Conservation (phyloP, 1,140 invertebrate genomes). For the Atta cephalotes region DNA sequence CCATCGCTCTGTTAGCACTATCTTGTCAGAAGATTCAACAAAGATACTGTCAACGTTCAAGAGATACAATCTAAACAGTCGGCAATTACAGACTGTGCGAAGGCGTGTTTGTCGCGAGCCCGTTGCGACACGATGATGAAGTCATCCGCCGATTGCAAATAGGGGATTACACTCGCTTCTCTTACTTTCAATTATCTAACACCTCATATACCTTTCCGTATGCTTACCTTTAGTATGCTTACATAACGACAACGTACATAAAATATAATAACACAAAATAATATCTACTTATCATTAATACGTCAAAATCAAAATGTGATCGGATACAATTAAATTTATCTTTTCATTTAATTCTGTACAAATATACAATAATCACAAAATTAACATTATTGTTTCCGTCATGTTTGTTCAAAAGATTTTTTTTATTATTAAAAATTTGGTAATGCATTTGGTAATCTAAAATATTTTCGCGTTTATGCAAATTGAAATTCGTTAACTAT, state of each 20-base stretch:
- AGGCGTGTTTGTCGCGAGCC: conserved; percentile 28
- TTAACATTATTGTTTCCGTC: background rate
- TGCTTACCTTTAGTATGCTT: background rate
- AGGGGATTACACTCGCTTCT: conserved; percentile 30
- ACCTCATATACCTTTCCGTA: conserved; percentile 2
- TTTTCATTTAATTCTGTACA: background rate
- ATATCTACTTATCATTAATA: background rate
- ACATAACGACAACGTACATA: background rate
- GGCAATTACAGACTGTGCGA: conserved; percentile 32
- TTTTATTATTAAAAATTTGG: background rate
- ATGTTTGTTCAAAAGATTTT: background rate
- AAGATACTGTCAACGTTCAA: conserved; percentile 36
- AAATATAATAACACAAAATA: background rate
- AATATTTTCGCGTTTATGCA: background rate
- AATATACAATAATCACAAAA: background rate
- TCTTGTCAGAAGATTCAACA: conserved; percentile 31
- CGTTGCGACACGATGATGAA: conserved; percentile 27
- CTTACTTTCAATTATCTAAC: conserved; percentile 38
- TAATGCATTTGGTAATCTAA: background rate
- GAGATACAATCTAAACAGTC: conserved; percentile 40
- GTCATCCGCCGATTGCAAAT: conserved; percentile 39
- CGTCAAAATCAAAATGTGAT: background rate
- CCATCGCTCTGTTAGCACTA: conserved; percentile 14
- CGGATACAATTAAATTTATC: background rate
- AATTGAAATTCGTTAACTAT: background rate